Conservation (phyloP, 2,797 vertebrate genomes). For the Phylloscopus collybita region DNA sequence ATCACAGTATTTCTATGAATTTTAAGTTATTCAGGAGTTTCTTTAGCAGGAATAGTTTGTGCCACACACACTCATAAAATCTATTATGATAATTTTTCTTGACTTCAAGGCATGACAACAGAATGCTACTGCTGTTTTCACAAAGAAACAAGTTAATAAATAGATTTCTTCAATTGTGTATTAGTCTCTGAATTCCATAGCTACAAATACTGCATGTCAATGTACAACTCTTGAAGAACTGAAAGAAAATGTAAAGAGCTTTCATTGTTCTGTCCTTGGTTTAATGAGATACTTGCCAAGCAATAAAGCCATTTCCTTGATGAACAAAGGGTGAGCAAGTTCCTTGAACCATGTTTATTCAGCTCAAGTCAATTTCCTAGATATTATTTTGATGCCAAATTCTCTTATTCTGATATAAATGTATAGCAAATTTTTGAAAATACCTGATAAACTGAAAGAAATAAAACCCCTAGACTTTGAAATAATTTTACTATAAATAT, state of each 20-base stretch:
- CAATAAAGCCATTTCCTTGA: not conserved
- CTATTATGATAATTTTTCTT: not conserved
- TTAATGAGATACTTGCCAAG: not conserved
- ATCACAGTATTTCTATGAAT: not conserved
- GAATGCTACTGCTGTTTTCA: not conserved
- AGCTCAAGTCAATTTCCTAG: not conserved
- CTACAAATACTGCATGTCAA: not conserved
- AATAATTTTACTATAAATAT: not conserved
- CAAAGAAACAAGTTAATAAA: not conserved
- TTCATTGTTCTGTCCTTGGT: not conserved
- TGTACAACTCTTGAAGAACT: not conserved
- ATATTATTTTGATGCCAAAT: not conserved
- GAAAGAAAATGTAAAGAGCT: not conserved
- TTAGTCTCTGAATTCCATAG: not conserved
- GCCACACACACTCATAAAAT: not conserved
- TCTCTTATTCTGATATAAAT: not conserved
- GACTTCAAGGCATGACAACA: not conserved
- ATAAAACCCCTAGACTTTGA: not conserved
- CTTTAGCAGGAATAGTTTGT: not conserved
- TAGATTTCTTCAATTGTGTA: not conserved
- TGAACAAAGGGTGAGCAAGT: not conserved
- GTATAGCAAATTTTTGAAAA: not conserved
- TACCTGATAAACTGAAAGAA: not conserved
- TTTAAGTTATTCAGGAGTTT: constrained; percentile 3
- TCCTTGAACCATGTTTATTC: not conserved